A percentile compares a stretch with the other conserved stretches of the same genome.
Conservation (phyloP, 2,797 vertebrate species). For the Phyllotis vaccarum region DNA sequence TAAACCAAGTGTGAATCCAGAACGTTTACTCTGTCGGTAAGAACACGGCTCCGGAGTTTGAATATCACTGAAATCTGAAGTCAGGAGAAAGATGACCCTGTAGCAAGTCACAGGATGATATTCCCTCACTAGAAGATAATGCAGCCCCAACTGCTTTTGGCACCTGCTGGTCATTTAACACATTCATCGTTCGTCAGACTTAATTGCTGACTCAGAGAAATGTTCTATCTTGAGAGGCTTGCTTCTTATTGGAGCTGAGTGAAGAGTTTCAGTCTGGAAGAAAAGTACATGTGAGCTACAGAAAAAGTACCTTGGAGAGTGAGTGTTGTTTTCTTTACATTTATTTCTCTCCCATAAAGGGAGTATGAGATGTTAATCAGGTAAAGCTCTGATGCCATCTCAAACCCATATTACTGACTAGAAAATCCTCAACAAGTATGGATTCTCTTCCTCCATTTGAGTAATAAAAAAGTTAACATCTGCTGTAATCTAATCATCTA, state of each 20-base stretch:
- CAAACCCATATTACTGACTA: not conserved
- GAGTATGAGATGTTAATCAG: not conserved
- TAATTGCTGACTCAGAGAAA: conserved; percentile 58
- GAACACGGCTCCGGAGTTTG: conserved; percentile 54
- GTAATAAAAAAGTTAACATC: conserved; percentile 80
- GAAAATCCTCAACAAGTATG: conserved; percentile 37
- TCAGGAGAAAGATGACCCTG: not conserved
- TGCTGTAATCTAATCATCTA: conserved; percentile 82
- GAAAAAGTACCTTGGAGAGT: not conserved
- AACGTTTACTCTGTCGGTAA: not conserved
- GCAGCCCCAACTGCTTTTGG: not conserved
- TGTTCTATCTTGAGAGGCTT: conserved; percentile 45
- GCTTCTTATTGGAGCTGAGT: conserved; percentile 14
- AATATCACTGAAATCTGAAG: conserved; percentile 43
- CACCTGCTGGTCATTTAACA: not conserved
- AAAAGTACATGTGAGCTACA: not conserved
- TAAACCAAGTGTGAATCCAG: conserved; percentile 42
- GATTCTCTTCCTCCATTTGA: conserved; percentile 1
- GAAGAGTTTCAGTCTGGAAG: not conserved
- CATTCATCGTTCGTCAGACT: conserved; percentile 12
- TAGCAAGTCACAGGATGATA: not conserved
- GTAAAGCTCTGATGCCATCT: not conserved
- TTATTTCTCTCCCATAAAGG: conserved; percentile 1
- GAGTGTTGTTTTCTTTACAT: conserved; percentile 10
- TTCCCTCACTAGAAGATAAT: not conserved